Evolutionary conservation across 2,797 vertebrate genomes (phyloP).

Genomic region (Cyclopterus lumpus): DNA sequence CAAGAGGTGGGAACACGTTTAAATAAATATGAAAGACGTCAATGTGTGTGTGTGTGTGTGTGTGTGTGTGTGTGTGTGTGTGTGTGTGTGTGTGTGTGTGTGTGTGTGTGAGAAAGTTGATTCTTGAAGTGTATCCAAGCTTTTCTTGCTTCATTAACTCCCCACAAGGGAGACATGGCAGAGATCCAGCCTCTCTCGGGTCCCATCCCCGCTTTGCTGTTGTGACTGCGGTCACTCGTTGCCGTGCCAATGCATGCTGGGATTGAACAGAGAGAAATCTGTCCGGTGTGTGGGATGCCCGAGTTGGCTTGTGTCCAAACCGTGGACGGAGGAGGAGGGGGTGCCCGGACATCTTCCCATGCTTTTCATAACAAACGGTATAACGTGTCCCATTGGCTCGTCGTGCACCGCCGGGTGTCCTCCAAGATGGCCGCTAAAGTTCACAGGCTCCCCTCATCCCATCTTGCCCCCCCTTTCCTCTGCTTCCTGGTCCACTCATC

Average conservation of each 20-base stretch:
- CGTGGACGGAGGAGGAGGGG: slow-evolving; percentile 1
- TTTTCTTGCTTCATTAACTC: slow-evolving; percentile 70
- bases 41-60: slow-evolving; percentile 35
- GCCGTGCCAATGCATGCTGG: slow-evolving; percentile 62
- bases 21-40: slow-evolving; percentile 44
- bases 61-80: slow-evolving; percentile 25
- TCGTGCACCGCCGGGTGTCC: slow-evolving; percentile 20
- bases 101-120: slow-evolving; percentile 5
- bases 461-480: neutral
- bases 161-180: slow-evolving; percentile 62
- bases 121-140: slow-evolving; percentile 61
- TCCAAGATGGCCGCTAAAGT: slow-evolving; percentile 45
- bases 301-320: slow-evolving; percentile 41
- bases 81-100: slow-evolving; percentile 18
- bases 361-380: slow-evolving; percentile 9
- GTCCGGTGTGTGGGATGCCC: slow-evolving; percentile 42
- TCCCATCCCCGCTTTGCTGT: slow-evolving; percentile 37
- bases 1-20: slow-evolving; percentile 27
- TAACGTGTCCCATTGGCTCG: slow-evolving; percentile 14
- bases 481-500: neutral
- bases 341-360: slow-evolving; percentile 21
- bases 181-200: slow-evolving; percentile 60
- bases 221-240: slow-evolving; percentile 40
- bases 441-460: slow-evolving; percentile 6
- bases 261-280: slow-evolving; percentile 42